Percentiles rank a stretch among this genome's conserved stretches.
phyloP scores from a whole-genome alignment of 2,797 vertebrate genomes.

The Melopsittacus undulatus region DNA sequence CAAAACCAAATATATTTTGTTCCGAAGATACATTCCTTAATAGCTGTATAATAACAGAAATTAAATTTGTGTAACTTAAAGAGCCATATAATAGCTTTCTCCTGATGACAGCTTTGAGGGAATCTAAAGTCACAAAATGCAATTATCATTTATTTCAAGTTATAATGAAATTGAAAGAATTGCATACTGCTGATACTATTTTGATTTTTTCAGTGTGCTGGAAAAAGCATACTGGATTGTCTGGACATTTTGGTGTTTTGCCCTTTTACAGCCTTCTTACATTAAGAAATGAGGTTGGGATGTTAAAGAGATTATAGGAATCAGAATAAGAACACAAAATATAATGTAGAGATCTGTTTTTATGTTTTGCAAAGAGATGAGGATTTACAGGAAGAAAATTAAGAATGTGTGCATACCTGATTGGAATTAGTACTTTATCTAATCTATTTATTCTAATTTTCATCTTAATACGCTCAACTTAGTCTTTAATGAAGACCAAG shows the following conservation, averaged over 20 bases:
- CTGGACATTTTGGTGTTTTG: neutral
- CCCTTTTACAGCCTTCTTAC: neutral
- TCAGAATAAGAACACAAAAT: neutral
- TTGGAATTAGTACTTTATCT: neutral
- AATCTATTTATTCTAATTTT: neutral
- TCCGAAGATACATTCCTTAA: neutral
- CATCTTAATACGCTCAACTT: neutral
- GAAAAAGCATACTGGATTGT: neutral
- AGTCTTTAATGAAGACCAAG: neutral
- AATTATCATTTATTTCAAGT: neutral
- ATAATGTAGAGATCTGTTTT: neutral
- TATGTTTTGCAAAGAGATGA: neutral
- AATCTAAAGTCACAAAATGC: neutral
- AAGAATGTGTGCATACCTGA: neutral
- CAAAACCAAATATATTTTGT: neutral
- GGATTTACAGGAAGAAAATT: neutral
- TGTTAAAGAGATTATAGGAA: neutral
- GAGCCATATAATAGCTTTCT: neutral
- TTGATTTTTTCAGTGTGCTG: neutral
- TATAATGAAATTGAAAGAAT: neutral
- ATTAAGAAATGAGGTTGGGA: neutral
- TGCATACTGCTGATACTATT: neutral
- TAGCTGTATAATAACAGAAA: neutral
- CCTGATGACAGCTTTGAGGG: neutral
- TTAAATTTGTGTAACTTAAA: neutral